Evolutionary conservation across 2,113 vertebrate genomes (phyloP), one percentile per base, ranked within the genome.

Genomic region (Chaetura pelagica): DNA sequence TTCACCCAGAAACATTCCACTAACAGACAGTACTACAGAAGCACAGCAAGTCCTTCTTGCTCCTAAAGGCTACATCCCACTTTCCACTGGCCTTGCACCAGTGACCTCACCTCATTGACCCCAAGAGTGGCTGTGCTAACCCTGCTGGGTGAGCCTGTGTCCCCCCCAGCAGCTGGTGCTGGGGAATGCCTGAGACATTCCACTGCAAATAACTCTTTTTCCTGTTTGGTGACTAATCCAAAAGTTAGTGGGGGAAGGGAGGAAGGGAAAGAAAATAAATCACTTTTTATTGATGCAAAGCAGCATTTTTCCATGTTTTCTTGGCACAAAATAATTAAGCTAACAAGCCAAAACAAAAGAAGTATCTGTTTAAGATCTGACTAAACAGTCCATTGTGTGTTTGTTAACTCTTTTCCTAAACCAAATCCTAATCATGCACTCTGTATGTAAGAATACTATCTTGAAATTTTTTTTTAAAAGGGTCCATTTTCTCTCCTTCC

Each of bases 91-190:
- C 57, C 27, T 67, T 8, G 30, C 48, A n/a, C n/a, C 32, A 8
- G 21, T 13, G n/a, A 32, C 22, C 32, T n/a, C n/a, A n/a, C n/a
- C 46, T 15, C 1, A 0, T 24, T n/a, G 0, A 0, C 18, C 35
- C 42, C 0, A 0, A 68, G 34, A 22, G 38, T 0, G 0, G 44
- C 29, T 42, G 26, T 26, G 74, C 59, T 27, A 51, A 34, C 17
- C 26, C 49, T 57, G n/a, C 49, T 16, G 63, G 29, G 69, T 8
- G 23, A 46, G 9, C 1, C 0, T 2, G 3, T 0, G 3, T 2
- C 1, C 48, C 55, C 34, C 40, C 46, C 0, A 26, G 22, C 1
- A 12, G 48, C 15, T 9, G 55, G 67, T 1, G 4, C n/a, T 57
- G 35, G 57, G 17, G 49, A 38, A 46, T 12, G 18, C 42, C 38